These are phyloP conservation scores for Gallinago jamesoni DNA, from an alignment of 2,113 vertebrate genomes.

Conservation along the genomic window DNA sequence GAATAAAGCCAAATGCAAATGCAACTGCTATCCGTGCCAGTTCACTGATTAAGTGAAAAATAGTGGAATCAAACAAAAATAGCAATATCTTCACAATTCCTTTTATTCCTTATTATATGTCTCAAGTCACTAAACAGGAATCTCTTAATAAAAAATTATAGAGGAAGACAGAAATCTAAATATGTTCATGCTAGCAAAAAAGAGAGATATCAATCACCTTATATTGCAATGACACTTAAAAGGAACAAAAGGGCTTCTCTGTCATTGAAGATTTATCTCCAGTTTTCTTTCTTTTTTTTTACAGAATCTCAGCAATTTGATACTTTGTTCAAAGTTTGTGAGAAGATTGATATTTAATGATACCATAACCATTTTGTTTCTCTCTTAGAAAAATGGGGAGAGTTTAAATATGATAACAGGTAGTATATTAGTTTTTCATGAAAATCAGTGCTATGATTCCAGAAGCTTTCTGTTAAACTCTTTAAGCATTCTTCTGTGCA, in stretches of 20 bases:
- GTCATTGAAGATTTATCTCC: neutral
- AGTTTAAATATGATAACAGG: neutral
- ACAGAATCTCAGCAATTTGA: neutral
- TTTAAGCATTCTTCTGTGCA: neutral
- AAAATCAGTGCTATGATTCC: neutral
- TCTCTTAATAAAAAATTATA: neutral
- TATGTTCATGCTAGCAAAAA: neutral
- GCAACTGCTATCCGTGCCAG: neutral
- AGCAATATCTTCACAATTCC: neutral
- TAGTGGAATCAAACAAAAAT: neutral
- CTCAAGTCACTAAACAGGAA: neutral
- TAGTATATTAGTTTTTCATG: neutral
- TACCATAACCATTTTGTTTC: neutral
- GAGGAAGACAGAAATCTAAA: neutral
- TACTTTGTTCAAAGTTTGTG: neutral
- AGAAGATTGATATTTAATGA: neutral
- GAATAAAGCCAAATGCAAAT: neutral
- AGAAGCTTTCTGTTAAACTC: neutral
- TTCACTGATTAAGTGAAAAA: neutral
- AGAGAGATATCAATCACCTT: neutral
- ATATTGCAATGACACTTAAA: neutral
- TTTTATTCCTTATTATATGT: neutral
- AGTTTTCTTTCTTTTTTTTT: neutral
- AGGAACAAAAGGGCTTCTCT: neutral
- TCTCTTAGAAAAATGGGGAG: neutral